phyloP scores from a whole-genome alignment of 2,888 invertebrate genomes.

The Cacoxenus indagator region DNA sequence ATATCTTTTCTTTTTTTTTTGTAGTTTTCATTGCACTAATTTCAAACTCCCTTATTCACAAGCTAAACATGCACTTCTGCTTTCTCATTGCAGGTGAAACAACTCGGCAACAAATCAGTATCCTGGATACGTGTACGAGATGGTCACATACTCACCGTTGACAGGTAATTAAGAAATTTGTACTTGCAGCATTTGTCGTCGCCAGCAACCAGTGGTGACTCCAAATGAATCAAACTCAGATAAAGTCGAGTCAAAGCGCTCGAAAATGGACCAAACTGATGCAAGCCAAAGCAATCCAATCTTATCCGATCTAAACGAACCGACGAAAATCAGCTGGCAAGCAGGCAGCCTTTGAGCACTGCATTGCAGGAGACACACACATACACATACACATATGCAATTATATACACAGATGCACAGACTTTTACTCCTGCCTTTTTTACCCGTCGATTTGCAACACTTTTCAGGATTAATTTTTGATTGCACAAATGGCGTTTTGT shows the following conservation, averaged over 20 bases:
- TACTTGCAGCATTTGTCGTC: neutral
- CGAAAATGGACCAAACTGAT: too few species aligned
- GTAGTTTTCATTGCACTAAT: neutral
- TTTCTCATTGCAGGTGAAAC: constrained; percentile 76
- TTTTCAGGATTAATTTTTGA: too few species aligned
- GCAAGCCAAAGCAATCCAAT: neutral
- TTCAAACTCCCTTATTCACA: neutral
- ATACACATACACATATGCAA: too few species aligned
- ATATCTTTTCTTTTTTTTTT: neutral
- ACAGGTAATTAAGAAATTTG: constrained; percentile 75
- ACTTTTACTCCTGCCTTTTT: neutral
- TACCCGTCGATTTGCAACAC: too few species aligned
- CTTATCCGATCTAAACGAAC: too few species aligned
- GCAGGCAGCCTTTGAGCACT: neutral
- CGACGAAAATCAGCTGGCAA: too few species aligned
- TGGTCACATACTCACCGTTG: constrained; percentile 92
- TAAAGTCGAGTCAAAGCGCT: neutral
- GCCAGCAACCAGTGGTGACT: neutral
- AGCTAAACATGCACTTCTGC: constrained; percentile 18
- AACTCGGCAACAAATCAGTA: constrained; percentile 93
- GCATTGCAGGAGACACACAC: too few species aligned
- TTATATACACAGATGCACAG: too few species aligned
- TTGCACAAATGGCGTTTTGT: constrained; percentile 20
- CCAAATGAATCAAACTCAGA: neutral
- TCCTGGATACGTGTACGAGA: constrained; percentile 92